Evolutionary conservation across 92 coral and sea anemone genomes (phyloP), one percentile per base, ranked within the genome.

Genomic region (Diadumene lineata): DNA sequence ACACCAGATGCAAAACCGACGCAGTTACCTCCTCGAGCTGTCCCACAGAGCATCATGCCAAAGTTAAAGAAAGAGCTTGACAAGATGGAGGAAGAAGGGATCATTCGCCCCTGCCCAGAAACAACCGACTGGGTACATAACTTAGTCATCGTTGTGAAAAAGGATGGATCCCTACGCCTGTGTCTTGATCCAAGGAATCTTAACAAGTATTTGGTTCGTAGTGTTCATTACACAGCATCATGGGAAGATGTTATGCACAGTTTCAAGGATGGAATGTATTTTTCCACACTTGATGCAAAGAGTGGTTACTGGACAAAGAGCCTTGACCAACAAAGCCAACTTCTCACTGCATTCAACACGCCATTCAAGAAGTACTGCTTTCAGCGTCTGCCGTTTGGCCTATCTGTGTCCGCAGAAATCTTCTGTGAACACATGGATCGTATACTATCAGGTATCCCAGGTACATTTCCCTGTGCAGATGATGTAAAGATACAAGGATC

Each of bases 111-210:
- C 51, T 89, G 86, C 33, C 90, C 87, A 77, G 89, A 89, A 78
- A 85, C 90, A 23, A 88, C 85, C 13, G 89, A 88, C 18, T 84
- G 93, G 85, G 89, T 84, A 30, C 82, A 89, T 60, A 86, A 86
- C 82, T 71, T 79, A 50, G 89, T 90, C 66, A 77, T 83, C 58
- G 86, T 75, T 51, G 80, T 75, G 55, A 86, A 89, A 68, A 79
- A 79, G 68, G n/a, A n/a, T n/a, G n/a, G n/a, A n/a, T n/a, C n/a
- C n/a, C n/a, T n/a, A n/a, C n/a, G n/a, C n/a, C n/a, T 89, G 32
- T 85, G 86, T 58, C 86, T 86, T 24, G 89, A 90, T 33, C 68
- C 88, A 62, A 78, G 86, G 10, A 85, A 87, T 43, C 74, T 77
- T 7, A 84, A 84, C 33, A 80, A 81, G 44, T 84, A 86, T 0